Percentiles rank a stretch among this genome's conserved stretches.
These are phyloP conservation scores for Standfussiana lucernea DNA, from an alignment of 2,888 invertebrate species.

Conservation along the genomic window DNA sequence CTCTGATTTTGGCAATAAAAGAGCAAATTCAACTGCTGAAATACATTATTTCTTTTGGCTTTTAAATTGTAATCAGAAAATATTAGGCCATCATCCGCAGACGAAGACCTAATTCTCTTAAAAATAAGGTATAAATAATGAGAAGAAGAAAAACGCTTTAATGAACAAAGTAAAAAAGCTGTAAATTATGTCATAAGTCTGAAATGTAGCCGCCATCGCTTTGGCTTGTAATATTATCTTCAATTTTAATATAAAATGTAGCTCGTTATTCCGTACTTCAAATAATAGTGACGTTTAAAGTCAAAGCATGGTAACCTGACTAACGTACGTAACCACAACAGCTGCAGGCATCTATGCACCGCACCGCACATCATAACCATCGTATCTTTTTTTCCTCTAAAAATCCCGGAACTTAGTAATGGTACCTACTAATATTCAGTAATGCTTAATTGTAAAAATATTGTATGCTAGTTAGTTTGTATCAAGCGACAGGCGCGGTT, in stretches of 20 bases:
- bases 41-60: conserved; percentile 8
- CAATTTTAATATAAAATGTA: no score
- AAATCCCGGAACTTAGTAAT: no score
- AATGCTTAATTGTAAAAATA: neutral
- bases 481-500: neutral
- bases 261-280: neutral
- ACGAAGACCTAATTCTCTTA: no score
- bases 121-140: neutral
- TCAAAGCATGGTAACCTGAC: neutral
- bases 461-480: neutral
- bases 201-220: neutral
- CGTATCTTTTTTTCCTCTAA: neutral
- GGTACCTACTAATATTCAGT: no score
- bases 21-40: conserved; percentile 9
- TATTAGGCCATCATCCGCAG: neutral
- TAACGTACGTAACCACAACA: neutral
- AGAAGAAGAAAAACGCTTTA: neutral
- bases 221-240: neutral
- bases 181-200: neutral
- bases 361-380: neutral
- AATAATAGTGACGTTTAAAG: neutral
- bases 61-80: no score
- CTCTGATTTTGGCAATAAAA: neutral
- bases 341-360: neutral
- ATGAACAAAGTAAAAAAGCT: neutral